Conservation (phyloP, 2,888 invertebrate genomes). For the Keiferia lycopersicella region DNA sequence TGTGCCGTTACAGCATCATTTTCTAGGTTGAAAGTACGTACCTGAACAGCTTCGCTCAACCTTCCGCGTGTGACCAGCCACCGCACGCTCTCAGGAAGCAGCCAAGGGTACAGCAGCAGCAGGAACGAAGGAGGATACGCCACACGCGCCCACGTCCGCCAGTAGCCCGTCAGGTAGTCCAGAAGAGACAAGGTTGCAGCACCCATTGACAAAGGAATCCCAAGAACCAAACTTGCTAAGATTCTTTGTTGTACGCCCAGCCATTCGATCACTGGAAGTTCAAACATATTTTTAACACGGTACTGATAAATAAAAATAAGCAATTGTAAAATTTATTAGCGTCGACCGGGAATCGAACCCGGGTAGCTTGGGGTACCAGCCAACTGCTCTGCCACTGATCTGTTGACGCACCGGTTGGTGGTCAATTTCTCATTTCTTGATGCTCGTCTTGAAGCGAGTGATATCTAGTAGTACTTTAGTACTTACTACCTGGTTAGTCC, state of each 20-base stretch:
- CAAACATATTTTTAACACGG: neutral
- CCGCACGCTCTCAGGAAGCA: constrained; percentile 87
- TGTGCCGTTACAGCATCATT: neutral
- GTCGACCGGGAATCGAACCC: too few relatives aligned
- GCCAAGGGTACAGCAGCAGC: constrained; percentile 85
- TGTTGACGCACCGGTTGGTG: too few relatives aligned
- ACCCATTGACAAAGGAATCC: constrained; percentile 86
- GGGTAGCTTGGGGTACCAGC: too few relatives aligned
- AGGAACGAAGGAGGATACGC: constrained; percentile 86
- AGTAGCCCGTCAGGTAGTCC: constrained; percentile 86
- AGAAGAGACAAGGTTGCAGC: constrained; percentile 84
- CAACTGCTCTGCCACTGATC: too few relatives aligned
- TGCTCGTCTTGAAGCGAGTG: too few relatives aligned
- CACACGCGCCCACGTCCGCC: constrained; percentile 85
- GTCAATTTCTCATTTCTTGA: too few relatives aligned
- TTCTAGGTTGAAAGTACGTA: constrained; percentile 38
- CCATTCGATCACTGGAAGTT: constrained; percentile 86
- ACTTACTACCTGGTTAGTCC: too few relatives aligned
- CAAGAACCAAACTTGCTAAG: constrained; percentile 85
- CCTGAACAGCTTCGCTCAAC: constrained; percentile 81
- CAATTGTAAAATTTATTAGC: too few relatives aligned
- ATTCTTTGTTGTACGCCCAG: constrained; percentile 88
- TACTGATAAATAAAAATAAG: too few relatives aligned
- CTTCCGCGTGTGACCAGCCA: constrained; percentile 87
- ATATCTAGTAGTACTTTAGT: too few relatives aligned